These are phyloP conservation scores for Scartelaos histophorus DNA, from an alignment of 2,113 vertebrate genomes.

Conservation along the genomic window DNA sequence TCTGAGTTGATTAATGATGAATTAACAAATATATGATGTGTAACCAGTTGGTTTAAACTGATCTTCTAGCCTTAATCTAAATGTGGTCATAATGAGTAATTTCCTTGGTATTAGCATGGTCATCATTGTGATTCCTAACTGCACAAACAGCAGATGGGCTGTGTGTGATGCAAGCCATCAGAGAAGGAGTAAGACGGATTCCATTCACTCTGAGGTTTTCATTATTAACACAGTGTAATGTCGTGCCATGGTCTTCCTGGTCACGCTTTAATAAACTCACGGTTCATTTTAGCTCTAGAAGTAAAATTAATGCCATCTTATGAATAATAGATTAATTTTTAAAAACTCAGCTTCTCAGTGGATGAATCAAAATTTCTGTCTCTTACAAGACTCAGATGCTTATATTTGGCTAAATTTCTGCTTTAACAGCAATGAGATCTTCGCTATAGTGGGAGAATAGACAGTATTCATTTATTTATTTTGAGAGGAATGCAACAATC, in stretches of 20 bases:
- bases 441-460: slow-evolving; percentile 24
- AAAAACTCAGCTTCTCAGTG: slow-evolving; percentile 21
- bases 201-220: slow-evolving; percentile 14
- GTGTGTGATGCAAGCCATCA: slow-evolving; percentile 6
- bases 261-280: slow-evolving; percentile 38
- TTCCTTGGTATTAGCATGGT: slow-evolving; percentile 25
- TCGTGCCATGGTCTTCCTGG: slow-evolving; percentile 32
- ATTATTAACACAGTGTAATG: slow-evolving; percentile 42
- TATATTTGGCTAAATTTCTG: slow-evolving; percentile 21
- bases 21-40: too few relatives aligned
- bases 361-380: slow-evolving; percentile 17
- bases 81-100: slow-evolving; percentile 19
- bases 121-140: slow-evolving; percentile 7
- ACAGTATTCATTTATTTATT: slow-evolving; percentile 7
- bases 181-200: slow-evolving; percentile 1
- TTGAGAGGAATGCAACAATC: slow-evolving; percentile 37
- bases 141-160: slow-evolving; percentile 15
- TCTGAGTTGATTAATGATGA: too few relatives aligned
- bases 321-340: slow-evolving; percentile 37
- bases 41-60: background rate
- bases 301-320: slow-evolving; percentile 20
- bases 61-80: slow-evolving; percentile 23
- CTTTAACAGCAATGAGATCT: slow-evolving; percentile 19
- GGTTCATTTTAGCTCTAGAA: slow-evolving; percentile 30
- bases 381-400: background rate